Evolutionary conservation across 2,888 invertebrate genomes (phyloP).

Genomic region (Lithosia quadra): DNA sequence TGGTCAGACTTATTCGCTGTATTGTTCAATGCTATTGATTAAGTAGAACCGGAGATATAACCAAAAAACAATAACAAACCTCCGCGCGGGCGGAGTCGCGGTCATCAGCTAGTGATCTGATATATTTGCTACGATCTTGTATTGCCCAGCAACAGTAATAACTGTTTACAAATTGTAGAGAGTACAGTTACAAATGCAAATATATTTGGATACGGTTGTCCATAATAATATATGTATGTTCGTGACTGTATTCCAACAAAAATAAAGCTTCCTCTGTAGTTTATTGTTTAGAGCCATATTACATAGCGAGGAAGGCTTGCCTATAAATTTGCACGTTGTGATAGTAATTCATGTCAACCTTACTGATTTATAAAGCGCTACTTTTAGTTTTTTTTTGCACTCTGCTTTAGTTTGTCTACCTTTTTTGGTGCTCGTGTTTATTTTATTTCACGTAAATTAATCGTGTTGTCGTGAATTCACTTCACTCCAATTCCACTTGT

Average conservation of each 20-base stretch:
- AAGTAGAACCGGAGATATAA: too few species aligned
- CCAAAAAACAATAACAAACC: too few species aligned
- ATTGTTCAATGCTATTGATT: too few species aligned
- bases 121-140: too few species aligned
- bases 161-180: neutral
- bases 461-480: neutral
- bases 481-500: too few species aligned
- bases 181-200: neutral
- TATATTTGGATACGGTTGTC: neutral
- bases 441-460: neutral
- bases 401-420: slow-evolving; percentile 18
- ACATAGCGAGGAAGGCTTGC: slow-evolving; percentile 49
- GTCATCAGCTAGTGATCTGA: too few species aligned
- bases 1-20: too few species aligned
- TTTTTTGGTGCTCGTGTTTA: slow-evolving; percentile 11
- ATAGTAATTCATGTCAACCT: slow-evolving; percentile 72
- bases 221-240: neutral
- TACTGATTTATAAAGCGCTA: slow-evolving; percentile 64
- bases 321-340: slow-evolving; percentile 68
- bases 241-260: neutral
- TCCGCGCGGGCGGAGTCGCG: too few species aligned
- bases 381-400: slow-evolving; percentile 58
- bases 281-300: slow-evolving; percentile 44
- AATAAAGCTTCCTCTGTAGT: slow-evolving; percentile 30
- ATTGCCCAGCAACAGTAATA: neutral